Evolutionary conservation across 2,113 vertebrate genomes (phyloP).

Genomic region (Tamias sibiricus): DNA sequence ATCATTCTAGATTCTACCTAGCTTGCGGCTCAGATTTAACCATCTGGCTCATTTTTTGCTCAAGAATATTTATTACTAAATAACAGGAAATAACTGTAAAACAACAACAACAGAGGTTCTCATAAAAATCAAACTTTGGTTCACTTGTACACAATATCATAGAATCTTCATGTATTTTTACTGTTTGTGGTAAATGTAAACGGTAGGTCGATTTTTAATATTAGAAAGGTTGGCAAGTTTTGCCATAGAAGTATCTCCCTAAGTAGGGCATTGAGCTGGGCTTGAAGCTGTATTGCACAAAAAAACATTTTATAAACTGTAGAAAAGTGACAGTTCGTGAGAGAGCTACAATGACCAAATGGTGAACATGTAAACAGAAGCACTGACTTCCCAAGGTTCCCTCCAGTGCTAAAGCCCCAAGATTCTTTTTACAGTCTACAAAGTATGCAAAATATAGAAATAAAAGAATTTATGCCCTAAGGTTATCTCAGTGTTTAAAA

Average conservation of each 20-base stretch:
- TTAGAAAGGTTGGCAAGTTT: neutral
- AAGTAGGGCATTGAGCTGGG: neutral
- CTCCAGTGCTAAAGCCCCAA: neutral
- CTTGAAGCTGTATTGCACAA: neutral
- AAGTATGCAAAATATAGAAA: conserved; percentile 72
- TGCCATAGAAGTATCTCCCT: neutral
- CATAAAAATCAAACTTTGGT: neutral
- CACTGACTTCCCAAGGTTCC: conserved; percentile 10
- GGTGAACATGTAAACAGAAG: neutral
- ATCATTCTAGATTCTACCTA: neutral
- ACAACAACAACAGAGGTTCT: neutral
- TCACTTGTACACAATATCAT: neutral
- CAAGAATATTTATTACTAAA: neutral
- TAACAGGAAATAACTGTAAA: neutral
- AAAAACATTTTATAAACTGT: neutral
- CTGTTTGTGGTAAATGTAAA: neutral
- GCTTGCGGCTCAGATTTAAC: neutral
- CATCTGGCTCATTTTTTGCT: neutral
- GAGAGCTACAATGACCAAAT: neutral
- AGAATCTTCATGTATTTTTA: neutral
- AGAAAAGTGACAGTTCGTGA: neutral
- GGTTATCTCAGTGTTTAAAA: conserved; percentile 74
- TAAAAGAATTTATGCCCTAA: conserved; percentile 73
- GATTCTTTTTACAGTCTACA: conserved; percentile 65
- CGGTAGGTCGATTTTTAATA: neutral